Evolutionary conservation across 2,113 vertebrate genomes (phyloP).

Genomic region (Phyllostomus hastatus): DNA sequence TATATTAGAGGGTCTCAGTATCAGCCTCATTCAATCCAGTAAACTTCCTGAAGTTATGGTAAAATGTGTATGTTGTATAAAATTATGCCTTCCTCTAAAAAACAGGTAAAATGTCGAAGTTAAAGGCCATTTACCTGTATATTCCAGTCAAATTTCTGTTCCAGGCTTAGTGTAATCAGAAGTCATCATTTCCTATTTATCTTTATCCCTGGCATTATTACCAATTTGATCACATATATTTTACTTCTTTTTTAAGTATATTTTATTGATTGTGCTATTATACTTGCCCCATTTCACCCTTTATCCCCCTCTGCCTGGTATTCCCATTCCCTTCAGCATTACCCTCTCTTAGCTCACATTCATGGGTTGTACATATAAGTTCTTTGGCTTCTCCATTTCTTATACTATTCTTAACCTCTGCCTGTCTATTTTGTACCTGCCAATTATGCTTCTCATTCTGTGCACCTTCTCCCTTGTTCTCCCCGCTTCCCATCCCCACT

Average conservation of each 20-base stretch:
- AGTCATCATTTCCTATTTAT: neutral
- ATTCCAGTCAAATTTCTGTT: neutral
- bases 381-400: too few species aligned
- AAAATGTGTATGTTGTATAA: neutral
- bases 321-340: too few species aligned
- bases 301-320: too few species aligned
- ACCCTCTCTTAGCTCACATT: too few species aligned
- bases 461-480: too few species aligned
- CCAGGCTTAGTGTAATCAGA: neutral
- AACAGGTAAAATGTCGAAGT: neutral
- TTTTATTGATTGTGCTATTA: too few species aligned
- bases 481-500: too few species aligned
- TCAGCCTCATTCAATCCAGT: neutral
- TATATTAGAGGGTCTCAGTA: neutral
- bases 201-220: neutral
- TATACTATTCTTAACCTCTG: too few species aligned
- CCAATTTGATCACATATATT: neutral
- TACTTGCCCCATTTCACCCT: too few species aligned
- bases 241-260: neutral
- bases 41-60: neutral
- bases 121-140: neutral
- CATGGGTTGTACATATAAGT: too few species aligned
- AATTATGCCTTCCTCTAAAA: neutral
- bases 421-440: too few species aligned
- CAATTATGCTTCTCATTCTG: too few species aligned